Evolutionary conservation across 2,888 invertebrate genomes (phyloP), one percentile per base, ranked within the genome.

Genomic region (Lochmaea crataegi): DNA sequence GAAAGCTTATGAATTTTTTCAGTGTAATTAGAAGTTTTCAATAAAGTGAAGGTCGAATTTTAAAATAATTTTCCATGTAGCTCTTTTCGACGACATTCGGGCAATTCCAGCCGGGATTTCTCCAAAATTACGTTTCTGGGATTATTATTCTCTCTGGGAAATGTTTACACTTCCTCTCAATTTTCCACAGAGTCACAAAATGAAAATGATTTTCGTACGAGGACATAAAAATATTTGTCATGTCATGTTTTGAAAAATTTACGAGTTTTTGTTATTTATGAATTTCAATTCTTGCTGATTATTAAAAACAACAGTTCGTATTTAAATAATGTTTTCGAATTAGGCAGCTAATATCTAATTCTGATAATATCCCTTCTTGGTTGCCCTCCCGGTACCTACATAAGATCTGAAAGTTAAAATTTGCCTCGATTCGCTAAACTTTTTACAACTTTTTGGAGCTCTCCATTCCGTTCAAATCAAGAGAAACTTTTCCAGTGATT

Each of bases 111-210:
- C 2, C 0, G 53, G 53, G 53, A 53, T 53, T 53, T 9, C 53
- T 16, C 18, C 7, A 16, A 53, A 53, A 53, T 53, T 53, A 18
- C 53, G 9, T 53, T 53, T 53, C 16, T 53, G 53, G 16, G 18
- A 53, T 18, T 53, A 53, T 53, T 53, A 53, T 53, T 18, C 53
- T 53, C 53, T 53, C 18, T 53, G 53, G 53, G 16, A 18, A 32
- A 53, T 53, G 53, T 53, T 53, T 53, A 53, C 53, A 53, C 53
- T 53, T 16, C 53, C 16, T 16, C 14, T 16, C 51, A 14, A n/a
- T 51, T 51, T 51, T 16, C 51, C 7, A 7, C n/a, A 6, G n/a
- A 53, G 18, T n/a, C 18, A 10, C 9, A 16, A 53, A 18, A 53
- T 53, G 53, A 16, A 53, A 53, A 53, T 53, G 18, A 53, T 16